Evolutionary conservation across 23 tunicate species (phyloP), one percentile per base, ranked within the genome.

Genomic region (Styela clava): DNA sequence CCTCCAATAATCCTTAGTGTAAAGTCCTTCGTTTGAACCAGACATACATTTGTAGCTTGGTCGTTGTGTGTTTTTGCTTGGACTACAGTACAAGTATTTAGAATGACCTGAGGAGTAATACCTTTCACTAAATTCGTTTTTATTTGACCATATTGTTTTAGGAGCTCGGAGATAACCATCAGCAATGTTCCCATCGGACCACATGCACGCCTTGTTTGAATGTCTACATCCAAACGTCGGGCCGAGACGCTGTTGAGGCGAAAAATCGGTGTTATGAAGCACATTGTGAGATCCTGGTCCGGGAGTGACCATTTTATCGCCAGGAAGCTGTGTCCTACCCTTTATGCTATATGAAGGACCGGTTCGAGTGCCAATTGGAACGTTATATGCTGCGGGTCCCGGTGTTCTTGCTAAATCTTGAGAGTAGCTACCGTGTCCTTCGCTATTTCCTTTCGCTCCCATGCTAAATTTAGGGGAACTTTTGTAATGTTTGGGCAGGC

Each of bases 221-320:
- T 67, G 31, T 16, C 71, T 22, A 22, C 24, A 29, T 29, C 71
- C 71, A 29, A 67, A 67, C 0, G 71, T 18, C 24, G 71, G 71
- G 12, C 71, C 71, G 16, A 29, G 1, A 25, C 1, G 30, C 16
- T 67, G 31, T 12, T 27, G 30, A 16, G 71, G 71, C 7, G 56
- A 44, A 25, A 67, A 29, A 67, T 67, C 71, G 22, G 71, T 25
- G 22, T 19, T 29, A 22, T 67, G 31, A 22, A 67, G 31, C 71
- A 67, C 21, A 24, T 67, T 67, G n/a, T 67, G 71, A 67, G 71
- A 67, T 1, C 71, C 71, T 1, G 71, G 71, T 0, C 71, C 71
- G 12, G 71, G 71, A 67, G 71, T 67, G 31, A 18, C 24, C 16
- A 29, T 0, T 67, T 67, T 29, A 29, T 67, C 31, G 0, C 31